Percentiles rank a stretch among this genome's conserved stretches.
Conservation (phyloP, 2,797 vertebrate species). For the Cryptoblepharus egeriae region DNA sequence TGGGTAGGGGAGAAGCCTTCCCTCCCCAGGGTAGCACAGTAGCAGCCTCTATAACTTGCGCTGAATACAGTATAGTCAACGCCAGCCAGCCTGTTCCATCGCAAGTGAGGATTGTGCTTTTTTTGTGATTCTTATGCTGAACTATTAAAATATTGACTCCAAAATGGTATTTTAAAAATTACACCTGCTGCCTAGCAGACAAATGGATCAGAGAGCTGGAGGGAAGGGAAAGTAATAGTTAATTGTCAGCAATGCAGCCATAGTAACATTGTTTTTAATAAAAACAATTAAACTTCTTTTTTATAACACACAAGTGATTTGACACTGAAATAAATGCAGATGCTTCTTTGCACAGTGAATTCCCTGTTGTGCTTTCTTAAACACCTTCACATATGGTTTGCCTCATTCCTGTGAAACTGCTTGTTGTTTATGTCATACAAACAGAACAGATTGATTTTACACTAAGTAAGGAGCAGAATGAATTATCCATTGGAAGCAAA, state of each 20-base stretch:
- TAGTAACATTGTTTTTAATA: slow-evolving; percentile 74
- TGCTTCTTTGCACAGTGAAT: slow-evolving; percentile 79
- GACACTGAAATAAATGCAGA: slow-evolving; percentile 83
- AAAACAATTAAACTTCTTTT: slow-evolving; percentile 72
- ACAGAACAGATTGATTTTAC: slow-evolving; percentile 83
- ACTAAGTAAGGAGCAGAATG: slow-evolving; percentile 72
- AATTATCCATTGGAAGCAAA: slow-evolving; percentile 74
- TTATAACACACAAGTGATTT: slow-evolving; percentile 82
- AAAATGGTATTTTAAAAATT: not conserved
- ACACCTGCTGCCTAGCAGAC: not conserved
- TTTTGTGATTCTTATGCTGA: not conserved
- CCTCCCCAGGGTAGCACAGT: too few species aligned
- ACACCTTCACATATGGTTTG: slow-evolving; percentile 86
- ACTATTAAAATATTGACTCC: not conserved
- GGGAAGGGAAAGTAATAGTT: slow-evolving; percentile 59
- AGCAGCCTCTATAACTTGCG: too few species aligned
- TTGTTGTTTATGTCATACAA: slow-evolving; percentile 82
- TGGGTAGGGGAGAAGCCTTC: too few species aligned
- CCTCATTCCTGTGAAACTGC: slow-evolving; percentile 78
- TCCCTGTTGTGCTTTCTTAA: slow-evolving; percentile 82
- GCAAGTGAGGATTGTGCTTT: too few species aligned
- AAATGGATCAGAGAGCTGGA: slow-evolving; percentile 7
- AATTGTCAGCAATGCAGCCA: slow-evolving; percentile 61
- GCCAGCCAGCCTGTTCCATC: too few species aligned
- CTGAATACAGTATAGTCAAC: too few species aligned